phyloP scores from a whole-genome alignment of 2,797 vertebrate species.

The Lacerta agilis region DNA sequence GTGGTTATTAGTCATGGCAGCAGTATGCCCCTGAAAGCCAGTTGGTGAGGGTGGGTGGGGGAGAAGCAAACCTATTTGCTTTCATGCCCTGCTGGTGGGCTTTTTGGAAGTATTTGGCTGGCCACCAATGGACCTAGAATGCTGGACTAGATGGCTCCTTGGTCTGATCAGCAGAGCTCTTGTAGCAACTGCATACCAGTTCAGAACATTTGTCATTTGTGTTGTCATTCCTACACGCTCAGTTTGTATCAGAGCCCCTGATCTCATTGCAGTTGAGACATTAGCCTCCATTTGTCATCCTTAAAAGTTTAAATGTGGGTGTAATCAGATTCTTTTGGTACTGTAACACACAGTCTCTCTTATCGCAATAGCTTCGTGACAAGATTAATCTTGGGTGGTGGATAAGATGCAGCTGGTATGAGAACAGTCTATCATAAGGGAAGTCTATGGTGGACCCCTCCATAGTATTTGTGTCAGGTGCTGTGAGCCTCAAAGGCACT shows the following conservation, averaged over 20 bases:
- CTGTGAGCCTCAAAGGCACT: background rate
- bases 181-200: background rate
- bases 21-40: background rate
- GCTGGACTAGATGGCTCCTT: background rate
- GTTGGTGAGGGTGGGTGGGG: no score
- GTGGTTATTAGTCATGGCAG: no score
- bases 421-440: slow-evolving; percentile 7
- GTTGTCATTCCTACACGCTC: slow-evolving; percentile 19
- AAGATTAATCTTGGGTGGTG: background rate
- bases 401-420: slow-evolving; percentile 24
- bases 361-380: slow-evolving; percentile 5
- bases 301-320: background rate
- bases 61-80: background rate
- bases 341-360: background rate
- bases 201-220: slow-evolving; percentile 6
- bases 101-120: background rate
- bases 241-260: slow-evolving; percentile 31
- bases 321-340: background rate
- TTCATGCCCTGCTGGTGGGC: background rate
- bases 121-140: background rate
- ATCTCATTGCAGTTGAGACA: slow-evolving; percentile 11
- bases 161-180: background rate
- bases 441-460: background rate
- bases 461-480: background rate
- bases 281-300: slow-evolving; percentile 8